phyloP scores from a whole-genome alignment of 2,113 vertebrate genomes.

The Pimephales promelas region DNA sequence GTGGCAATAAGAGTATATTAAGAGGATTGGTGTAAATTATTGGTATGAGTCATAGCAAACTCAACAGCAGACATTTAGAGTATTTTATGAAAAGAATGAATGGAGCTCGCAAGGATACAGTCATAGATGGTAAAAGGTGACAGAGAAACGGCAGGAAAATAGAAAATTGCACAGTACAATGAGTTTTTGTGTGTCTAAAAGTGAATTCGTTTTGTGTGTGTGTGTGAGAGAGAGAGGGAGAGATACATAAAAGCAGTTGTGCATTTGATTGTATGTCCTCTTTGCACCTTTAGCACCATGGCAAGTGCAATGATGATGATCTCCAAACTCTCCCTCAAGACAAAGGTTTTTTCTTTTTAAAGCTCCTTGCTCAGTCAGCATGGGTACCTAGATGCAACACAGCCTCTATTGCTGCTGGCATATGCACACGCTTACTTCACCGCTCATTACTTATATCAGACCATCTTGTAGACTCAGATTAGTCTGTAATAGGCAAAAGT shows the following conservation, averaged over 20 bases:
- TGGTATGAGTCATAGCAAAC: slow-evolving; percentile 60
- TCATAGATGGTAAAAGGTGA: slow-evolving; percentile 18
- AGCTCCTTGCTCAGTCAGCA: not conserved
- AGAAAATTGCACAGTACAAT: slow-evolving; percentile 18
- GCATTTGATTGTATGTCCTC: not conserved
- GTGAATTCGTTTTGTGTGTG: not conserved
- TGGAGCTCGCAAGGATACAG: slow-evolving; percentile 12
- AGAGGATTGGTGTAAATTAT: slow-evolving; percentile 34
- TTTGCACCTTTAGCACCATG: not conserved
- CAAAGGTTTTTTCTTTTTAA: not conserved
- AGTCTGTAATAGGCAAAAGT: slow-evolving; percentile 17
- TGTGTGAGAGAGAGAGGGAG: too few relatives aligned
- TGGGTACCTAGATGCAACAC: not conserved
- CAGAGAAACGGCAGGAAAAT: not conserved
- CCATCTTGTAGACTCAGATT: slow-evolving; percentile 1
- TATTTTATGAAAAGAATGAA: slow-evolving; percentile 34
- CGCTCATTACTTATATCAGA: not conserved
- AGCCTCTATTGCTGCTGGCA: slow-evolving; percentile 5
- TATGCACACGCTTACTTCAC: not conserved
- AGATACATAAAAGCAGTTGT: too few relatives aligned
- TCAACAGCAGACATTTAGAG: slow-evolving; percentile 42
- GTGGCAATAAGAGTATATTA: slow-evolving; percentile 11
- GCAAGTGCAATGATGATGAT: not conserved
- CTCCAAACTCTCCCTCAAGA: not conserved
- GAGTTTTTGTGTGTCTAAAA: not conserved